Conservation (phyloP, 2,113 vertebrate species). For the Eulacestoma nigropectus region DNA sequence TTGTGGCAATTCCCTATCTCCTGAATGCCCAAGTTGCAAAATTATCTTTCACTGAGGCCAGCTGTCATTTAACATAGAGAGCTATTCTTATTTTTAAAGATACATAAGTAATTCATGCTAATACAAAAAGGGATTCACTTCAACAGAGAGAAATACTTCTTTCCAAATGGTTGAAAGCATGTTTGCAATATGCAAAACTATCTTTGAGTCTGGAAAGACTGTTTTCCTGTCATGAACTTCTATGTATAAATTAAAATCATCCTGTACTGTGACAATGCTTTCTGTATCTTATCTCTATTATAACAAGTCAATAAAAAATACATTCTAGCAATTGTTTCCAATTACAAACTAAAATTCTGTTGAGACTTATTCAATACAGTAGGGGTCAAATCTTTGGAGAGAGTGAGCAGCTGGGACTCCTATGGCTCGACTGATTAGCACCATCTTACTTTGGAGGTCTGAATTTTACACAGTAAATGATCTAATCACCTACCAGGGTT, state of each 20-base stretch:
- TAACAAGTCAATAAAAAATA: background rate
- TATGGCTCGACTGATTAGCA: background rate
- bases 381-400: background rate
- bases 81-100: background rate
- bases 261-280: background rate
- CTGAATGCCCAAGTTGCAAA: background rate
- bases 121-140: background rate
- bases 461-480: conserved; percentile 54
- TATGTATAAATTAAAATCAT: conserved; percentile 7
- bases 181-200: background rate
- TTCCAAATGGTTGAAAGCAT: background rate
- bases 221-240: background rate
- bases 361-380: background rate
- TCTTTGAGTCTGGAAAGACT: background rate
- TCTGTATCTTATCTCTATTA: background rate
- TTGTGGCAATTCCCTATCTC: background rate
- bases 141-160: background rate
- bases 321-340: conserved; percentile 19
- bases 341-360: background rate
- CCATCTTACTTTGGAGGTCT: background rate
- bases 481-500: conserved; percentile 44
- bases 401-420: background rate
- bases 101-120: background rate
- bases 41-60: background rate
- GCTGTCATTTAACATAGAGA: background rate